These are phyloP conservation scores for Phataginus tetradactyla DNA, from an alignment of 2,797 vertebrate genomes.

Conservation along the genomic window DNA sequence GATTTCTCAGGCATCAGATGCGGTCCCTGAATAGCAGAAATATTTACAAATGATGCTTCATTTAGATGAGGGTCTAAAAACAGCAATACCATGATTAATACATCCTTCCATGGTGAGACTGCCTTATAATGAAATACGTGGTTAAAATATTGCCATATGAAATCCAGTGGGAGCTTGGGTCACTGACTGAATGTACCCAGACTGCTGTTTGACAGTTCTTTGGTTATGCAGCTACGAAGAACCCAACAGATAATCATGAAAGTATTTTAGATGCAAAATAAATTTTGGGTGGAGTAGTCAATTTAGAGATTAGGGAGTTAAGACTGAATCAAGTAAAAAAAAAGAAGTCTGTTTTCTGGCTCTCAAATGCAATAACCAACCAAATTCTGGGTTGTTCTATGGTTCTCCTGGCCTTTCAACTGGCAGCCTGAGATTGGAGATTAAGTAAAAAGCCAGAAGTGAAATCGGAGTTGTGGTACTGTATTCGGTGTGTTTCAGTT, in stretches of 20 bases:
- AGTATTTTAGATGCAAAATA: neutral
- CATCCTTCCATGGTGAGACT: neutral
- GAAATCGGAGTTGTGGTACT: neutral
- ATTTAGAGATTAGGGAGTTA: neutral
- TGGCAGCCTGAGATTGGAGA: neutral
- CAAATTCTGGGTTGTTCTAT: neutral
- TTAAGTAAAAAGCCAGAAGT: neutral
- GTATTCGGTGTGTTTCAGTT: neutral
- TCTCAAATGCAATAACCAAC: neutral
- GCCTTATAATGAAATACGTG: neutral
- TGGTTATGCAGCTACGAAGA: neutral
- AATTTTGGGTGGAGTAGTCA: neutral
- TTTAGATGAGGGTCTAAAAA: neutral
- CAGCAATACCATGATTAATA: neutral
- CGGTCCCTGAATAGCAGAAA: neutral
- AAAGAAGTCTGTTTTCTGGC: neutral
- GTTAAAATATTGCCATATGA: neutral
- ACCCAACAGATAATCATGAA: neutral
- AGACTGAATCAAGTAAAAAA: neutral
- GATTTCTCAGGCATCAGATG: neutral
- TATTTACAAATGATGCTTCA: neutral
- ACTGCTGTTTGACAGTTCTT: neutral
- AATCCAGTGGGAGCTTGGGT: neutral
- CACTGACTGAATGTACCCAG: neutral
- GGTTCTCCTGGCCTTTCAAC: neutral